Base-by-base conservation (phyloP, 2,113 vertebrate genomes). In the Cottus gobio region DNA sequence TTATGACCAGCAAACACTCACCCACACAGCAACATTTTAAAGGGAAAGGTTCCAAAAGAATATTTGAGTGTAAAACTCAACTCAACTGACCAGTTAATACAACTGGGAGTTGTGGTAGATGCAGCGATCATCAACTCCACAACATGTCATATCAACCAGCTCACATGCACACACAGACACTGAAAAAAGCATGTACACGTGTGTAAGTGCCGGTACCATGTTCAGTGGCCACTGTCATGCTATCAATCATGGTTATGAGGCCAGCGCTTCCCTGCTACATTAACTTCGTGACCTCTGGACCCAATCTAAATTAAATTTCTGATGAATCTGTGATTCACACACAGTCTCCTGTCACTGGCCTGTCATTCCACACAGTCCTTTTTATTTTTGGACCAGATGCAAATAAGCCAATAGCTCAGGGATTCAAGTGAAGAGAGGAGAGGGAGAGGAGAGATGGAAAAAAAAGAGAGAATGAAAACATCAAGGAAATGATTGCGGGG, bases 341-440 rank as follows among this genome's bases (percentile, higher is more conserved):
- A 76, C 87, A 77, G 56, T 61, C 86, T 87, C 84, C 86, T 88
- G 85, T 90, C 92, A 91, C 72, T 65, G 60, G 80, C 74, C 82
- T 93, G 90, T 93, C 91, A 93, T 82, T 92, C 90, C 92, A 34
- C 60, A 36, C 80, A 75, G 70, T 63, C 77, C 8, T 37, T 34
- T 70, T 37, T 24, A 34, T 58, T 88, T 95, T 94, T 94, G 93
- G 90, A 91, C 89, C 83, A 77, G 86, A 94, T 95, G 93, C 93
- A 93, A 95, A 94, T 93, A 92, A 91, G 91, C 82, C 77, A 92
- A 74, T 63, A 82, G 90, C 91, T 93, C 52, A n/a, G 93, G 93
- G 92, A 91, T 86, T 95, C 92, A 94, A 94, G 85, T 84, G 80
- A 85, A 89, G 77, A 84, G 73, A 84, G 82, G 72, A 86, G 75